Evolutionary conservation across 2,888 invertebrate genomes (phyloP), one percentile per base, ranked within the genome.

Genomic region (Deladenus siricidicola): DNA sequence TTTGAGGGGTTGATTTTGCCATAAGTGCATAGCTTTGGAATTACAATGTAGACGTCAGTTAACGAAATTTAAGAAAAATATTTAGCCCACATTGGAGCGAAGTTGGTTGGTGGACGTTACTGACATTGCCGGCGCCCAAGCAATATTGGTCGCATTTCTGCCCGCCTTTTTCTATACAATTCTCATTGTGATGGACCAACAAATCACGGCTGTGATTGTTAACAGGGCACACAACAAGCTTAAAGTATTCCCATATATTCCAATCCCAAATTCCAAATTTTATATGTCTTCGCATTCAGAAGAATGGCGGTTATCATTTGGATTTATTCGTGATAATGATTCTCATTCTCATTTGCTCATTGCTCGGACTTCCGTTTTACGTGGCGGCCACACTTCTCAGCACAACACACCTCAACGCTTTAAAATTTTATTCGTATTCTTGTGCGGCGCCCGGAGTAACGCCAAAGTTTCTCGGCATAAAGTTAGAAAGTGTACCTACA

Each of bases 361-460:
- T 83, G 28, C 21, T 64, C 4, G 94, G 94, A 6, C 87, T 91
- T 64, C 94, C 96, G 0, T 94, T 91, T 89, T 88, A 92, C 82
- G 91, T 90, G 80, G 92, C 91, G 1, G 94, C 94, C 0, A 69
- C 69, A 3, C 69, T 61, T 2, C 50, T 60, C 28, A 47, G 48
- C 1, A 87, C 96, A 50, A 88, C 90, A 26, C 94, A 96, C 80
- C 89, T 92, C 3, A 88, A 91, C 0, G 89, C 93, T 1, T 85
- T 96, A 53, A 91, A 90, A 10, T 86, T 91, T 52, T 91, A 90
- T 64, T 81, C 81, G 0, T 72, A 79, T 14, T 86, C 88, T 43
- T 86, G 88, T 63, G 90, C 92, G 78, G 93, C 93, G 14, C 96
- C 94, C 45, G 94, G 94, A 58, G 93, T 94, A 80, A 90, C 90